Base-by-base conservation (phyloP, 2,888 invertebrate species). In the Hirtodrosophila duncani region DNA sequence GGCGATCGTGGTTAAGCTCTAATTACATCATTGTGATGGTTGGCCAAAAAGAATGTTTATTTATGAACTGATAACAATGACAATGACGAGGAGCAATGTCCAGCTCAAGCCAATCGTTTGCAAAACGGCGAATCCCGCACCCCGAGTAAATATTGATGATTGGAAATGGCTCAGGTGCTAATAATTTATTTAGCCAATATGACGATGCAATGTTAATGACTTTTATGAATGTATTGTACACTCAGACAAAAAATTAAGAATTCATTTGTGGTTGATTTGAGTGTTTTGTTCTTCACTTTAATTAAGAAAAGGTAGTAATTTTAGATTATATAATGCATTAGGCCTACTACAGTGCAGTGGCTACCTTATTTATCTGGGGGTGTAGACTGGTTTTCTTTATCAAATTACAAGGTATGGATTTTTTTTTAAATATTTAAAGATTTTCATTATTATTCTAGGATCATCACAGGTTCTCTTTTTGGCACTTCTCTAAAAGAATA, bases 1-100 rank as follows among this genome's bases (percentile, higher is more conserved):
- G 14, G 23, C 13, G 8, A 21, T 24, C 9, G 10, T 21, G 18
- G 7, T 8, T 8, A 20, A 7, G 11, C 16, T 16, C 10, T 20
- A 45, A 52, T 61, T 61, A 61, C 61, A 58, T 61, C 57, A 61
- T 37, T 56, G 31, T 43, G 37, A 29, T n/a, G 26, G 21, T 13
- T 23, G 20, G 10, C 5, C 18, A 10, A 46, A 52, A 48, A 17
- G 27, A 44, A 34, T 23, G 43, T 46, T 42, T 37, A 53, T 51
- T 65, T 58, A 53, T 57, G 29, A 51, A 29, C 42, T 51, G 53
- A 65, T 53, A 64, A 48, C 52, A 53, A 29, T 20, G 42, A 45
- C 14, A 27, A 26, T 8, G 31, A 52, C 38, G 26, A 27, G 9
- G n/a, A n/a, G n/a, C n/a, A n/a, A n/a, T n/a, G n/a, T n/a, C n/a